These are phyloP conservation scores for Caretta caretta DNA, from an alignment of 2,113 vertebrate species.

Conservation along the genomic window DNA sequence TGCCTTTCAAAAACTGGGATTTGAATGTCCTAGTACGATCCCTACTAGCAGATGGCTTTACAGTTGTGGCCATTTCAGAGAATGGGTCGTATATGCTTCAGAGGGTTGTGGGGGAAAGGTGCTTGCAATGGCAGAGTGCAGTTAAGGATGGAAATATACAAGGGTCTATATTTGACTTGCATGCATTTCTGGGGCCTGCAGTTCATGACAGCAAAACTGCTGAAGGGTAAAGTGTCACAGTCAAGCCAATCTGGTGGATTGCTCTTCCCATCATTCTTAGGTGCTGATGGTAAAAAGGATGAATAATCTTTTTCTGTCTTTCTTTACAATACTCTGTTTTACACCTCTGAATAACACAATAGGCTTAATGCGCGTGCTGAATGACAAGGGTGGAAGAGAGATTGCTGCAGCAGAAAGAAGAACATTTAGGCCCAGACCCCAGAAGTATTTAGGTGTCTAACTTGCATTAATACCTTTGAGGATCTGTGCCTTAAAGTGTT, in stretches of 20 bases:
- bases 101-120: neutral
- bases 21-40: neutral
- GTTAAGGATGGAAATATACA: neutral
- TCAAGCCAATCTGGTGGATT: neutral
- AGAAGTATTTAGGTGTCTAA: neutral
- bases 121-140: neutral
- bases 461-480: neutral
- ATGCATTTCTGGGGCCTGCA: neutral
- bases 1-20: neutral
- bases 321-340: neutral
- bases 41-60: rapidly evolving
- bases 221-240: neutral
- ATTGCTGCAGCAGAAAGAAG: rapidly evolving
- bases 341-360: neutral
- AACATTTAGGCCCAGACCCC: neutral
- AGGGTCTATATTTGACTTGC: neutral
- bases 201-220: neutral
- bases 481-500: neutral
- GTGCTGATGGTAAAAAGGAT: neutral
- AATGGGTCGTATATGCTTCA: neutral
- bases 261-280: neutral
- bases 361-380: neutral
- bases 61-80: rapidly evolving
- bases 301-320: neutral
- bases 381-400: neutral